Base-by-base conservation (phyloP, 2,888 invertebrate genomes). In the Lasioglossum lativentre region DNA sequence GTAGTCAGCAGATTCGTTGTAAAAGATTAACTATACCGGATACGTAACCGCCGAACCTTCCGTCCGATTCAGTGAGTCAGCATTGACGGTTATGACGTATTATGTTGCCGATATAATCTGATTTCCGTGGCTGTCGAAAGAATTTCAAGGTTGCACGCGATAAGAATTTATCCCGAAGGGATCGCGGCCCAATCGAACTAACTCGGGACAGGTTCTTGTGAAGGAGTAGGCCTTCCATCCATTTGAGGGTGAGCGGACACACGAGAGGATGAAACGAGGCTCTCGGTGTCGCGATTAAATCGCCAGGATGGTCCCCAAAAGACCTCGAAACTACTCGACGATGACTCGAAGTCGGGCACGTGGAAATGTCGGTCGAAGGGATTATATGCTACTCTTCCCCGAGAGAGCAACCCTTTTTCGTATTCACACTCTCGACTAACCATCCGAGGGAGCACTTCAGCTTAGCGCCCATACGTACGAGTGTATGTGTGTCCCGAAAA, bases 291-390 rank as follows among this genome's bases (percentile, higher is more conserved):
- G 27, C 52, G 70, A 79, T 83, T 86, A 79, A 79, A 38, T 63
- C 75, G 47, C 19, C 5, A 27, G 71, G 81, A 79, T 79, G 66
- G 47, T 73, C 74, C 68, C 71, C 56, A 47, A 77, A 87, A 83
- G 76, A 52, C 89, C 80, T 76, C 45, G 70, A 81, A 88, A 66
- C 72, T 79, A 83, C 79, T 81, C 68, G 72, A 73, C 47, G 76
- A 89, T 63, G 82, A 56, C 74, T 80, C 70, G 45, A 83, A 80
- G 81, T 76, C 76, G 84, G 88, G 86, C 52, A 85, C 74, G 73
- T 85, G 77, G 82, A 80, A 87, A 89, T 83, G 86, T 89, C 88
- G 86, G 86, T 89, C 86, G 82, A 83, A 88, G 63, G 83, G 86
- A 86, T 89, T 89, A 89, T 88, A 89, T 68, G 19, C 63, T 27